Base-by-base conservation (phyloP, 2,888 invertebrate species). In the Empis stercorea region DNA sequence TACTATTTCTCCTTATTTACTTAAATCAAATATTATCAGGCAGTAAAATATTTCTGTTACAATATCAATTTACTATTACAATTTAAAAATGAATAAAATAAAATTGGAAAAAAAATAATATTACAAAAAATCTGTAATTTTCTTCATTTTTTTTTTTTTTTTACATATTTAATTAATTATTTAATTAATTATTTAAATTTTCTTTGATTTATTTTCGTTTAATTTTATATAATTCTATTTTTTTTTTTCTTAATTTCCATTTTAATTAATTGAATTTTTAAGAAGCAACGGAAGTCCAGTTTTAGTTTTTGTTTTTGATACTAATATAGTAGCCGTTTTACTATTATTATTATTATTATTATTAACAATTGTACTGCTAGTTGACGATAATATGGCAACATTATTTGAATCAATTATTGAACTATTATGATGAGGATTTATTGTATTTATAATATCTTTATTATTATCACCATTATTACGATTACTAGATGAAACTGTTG, bases 241-340 rank as follows among this genome's bases (percentile, higher is more conserved):
- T n/a, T n/a, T n/a, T n/a, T n/a, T n/a, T n/a, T n/a, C n/a, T n/a
- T n/a, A n/a, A n/a, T n/a, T n/a, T n/a, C n/a, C n/a, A n/a, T n/a
- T 34, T 34, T 34, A 7, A 34, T 34, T 34, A 34, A 68, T 68
- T 48, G 68, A 68, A 54, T 69, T 69, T 54, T 69, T 69, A 53
- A 69, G 61, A 57, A 69, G 59, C 56, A 69, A 59, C 49, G 69
- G 69, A 59, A 69, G 62, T 58, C 69, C 69, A 47, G 68, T 67
- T 66, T 68, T 69, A 52, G 69, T 69, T 66, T 69, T 69, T 55
- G 68, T 66, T 62, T 69, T 69, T 27, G 69, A 69, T 52, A 69
- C 69, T 54, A 69, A 63, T 59, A 69, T 69, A 45, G 69, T 69
- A 50, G 69, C 69, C 49, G 69, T 69, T 64, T 68, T 69, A 46